Base-by-base conservation (phyloP, 2,888 invertebrate species). In the Pseudolycoriella hygida region DNA sequence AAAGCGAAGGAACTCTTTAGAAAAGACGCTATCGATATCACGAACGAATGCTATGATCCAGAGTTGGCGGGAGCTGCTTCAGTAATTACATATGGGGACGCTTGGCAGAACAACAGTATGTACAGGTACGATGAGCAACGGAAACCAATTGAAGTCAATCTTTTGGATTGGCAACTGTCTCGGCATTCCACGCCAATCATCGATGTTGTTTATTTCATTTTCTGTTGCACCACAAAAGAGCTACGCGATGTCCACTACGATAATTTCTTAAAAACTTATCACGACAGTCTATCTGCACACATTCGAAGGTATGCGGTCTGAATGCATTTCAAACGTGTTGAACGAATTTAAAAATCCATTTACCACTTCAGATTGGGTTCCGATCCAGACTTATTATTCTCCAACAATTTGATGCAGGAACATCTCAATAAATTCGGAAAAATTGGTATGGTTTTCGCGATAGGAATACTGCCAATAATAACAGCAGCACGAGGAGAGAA, bases 31-130 rank as follows among this genome's bases (percentile, higher is more conserved):
- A 4, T 25, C 25, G 25, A 25, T 25, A 25, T 25, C 8, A 6
- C 8, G 4, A 8, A 6, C 8, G 25, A 25, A 6, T 25, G 4
- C 4, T 6, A 6, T 8, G 47, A 57, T 46, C 58, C 57, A 3
- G 41, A 37, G 1, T 25, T 46, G 1, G 50, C 52, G 14, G 53
- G 56, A 6, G 60, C 61, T 1, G 54, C 57, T 50, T 50, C 60
- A 2, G 59, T 60, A 8, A 54, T 61, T 30, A 60, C 60, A 50
- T 61, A 61, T 48, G 61, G 61, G 1, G 61, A 61, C 51, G 60
- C 59, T 47, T 60, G 59, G 59, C 58, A 58, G 46, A 61, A 61
- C 44, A 61, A 61, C 46, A 56, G 59, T 43, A 52, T 61, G 11
- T 60, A 57, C 43, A 53, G 54, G 49, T 54, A 53, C 47, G 54